Base-by-base conservation (phyloP, 2,888 invertebrate genomes). In the Drosophila neutralis region DNA sequence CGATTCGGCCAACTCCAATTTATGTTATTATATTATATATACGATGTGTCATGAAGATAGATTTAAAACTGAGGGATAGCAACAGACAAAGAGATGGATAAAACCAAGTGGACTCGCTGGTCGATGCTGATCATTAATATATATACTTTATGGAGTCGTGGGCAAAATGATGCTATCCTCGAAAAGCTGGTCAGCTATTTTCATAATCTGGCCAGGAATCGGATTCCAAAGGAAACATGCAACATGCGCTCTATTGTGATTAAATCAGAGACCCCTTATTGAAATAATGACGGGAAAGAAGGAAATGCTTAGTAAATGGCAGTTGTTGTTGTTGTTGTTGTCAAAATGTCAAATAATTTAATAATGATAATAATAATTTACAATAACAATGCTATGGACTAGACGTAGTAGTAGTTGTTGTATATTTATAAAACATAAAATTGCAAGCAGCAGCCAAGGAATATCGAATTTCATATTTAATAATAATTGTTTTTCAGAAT, bases 331-430 rank as follows among this genome's bases (percentile, higher is more conserved):
- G 29, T 21, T 57, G 29, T 36, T 54, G 27, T 58, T 24, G 33
- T 18, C 21, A 11, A n/a, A 35, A 29, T 15, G 27, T 48, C 15
- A 40, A 40, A 56, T 56, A 42, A 45, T 53, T 52, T 54, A 54
- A 66, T 45, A 51, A 53, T 45, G 51, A 29, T 59, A 59, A 33
- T 68, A 57, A 57, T 21, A 40, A 31, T 60, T 69, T 48, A 21
- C 45, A 24, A 35, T 36, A 38, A 70, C 15, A 70, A 60, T n/a
- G 31, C 59, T 29, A 53, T 54, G n/a, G 62, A 71, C 72, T 70
- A 70, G 63, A 72, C 36, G 38, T 36, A 59, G 15, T 24, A 27
- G 24, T 36, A 8, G 11, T n/a, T 15, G 27, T 57, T 45, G 29
- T 48, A 18, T 45, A 35, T 1, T 24, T 29, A 7, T 27, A 35